Percentiles rank a stretch among this genome's conserved stretches.
Evolutionary conservation across 2,888 invertebrate genomes (phyloP).

Genomic region (Noctuana brunneofusca): DNA sequence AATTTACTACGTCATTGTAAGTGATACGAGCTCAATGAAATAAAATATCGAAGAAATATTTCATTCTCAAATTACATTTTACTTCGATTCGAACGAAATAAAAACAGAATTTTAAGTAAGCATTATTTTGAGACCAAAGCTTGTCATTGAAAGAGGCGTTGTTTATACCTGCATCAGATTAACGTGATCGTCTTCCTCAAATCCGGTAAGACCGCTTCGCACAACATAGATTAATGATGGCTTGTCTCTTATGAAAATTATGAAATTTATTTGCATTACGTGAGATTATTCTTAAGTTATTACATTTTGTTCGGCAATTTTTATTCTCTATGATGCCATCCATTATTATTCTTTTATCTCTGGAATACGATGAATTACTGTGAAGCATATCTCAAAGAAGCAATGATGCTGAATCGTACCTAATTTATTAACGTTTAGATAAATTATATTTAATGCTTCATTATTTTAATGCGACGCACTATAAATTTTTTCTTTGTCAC

Average conservation of each 20-base stretch:
- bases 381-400: background rate
- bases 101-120: background rate
- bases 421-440: background rate
- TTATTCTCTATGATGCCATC: conserved; percentile 24
- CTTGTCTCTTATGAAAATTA: conserved; percentile 42
- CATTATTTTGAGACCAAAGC: conserved; percentile 23
- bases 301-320: conserved; percentile 28
- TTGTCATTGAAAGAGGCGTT: conserved; percentile 33
- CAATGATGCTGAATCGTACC: background rate
- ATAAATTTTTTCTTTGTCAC: no score
- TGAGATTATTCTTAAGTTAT: conserved; percentile 38
- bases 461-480: no score
- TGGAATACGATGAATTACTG: conserved; percentile 9
- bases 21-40: background rate
- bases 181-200: conserved; percentile 36
- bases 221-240: conserved; percentile 43
- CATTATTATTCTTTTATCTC: conserved; percentile 23
- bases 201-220: conserved; percentile 37
- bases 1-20: background rate
- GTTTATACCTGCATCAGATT: conserved; percentile 41
- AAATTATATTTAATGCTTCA: background rate
- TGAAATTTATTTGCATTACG: conserved; percentile 44
- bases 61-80: background rate
- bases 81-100: background rate
- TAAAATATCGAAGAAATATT: background rate